Conservation (phyloP, 2,888 invertebrate genomes). For the Harpalus rubripes region DNA sequence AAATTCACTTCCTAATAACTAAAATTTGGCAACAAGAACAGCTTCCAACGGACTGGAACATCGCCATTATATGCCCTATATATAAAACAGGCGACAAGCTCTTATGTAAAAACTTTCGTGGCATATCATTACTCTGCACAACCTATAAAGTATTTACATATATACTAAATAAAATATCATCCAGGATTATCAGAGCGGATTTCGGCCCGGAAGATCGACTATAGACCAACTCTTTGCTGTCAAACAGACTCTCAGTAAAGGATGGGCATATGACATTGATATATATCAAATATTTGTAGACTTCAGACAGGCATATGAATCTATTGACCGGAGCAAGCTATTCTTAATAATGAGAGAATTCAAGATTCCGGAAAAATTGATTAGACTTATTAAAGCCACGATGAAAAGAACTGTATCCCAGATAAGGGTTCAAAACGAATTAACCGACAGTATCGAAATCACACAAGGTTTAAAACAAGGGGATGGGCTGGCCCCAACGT, state of each 20-base stretch:
- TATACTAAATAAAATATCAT: no score
- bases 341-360: background rate
- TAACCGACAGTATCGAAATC: background rate
- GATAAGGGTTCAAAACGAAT: no score
- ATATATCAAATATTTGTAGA: constrained; percentile 13
- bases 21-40: no score
- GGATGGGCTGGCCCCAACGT: constrained; percentile 8
- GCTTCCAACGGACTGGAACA: no score
- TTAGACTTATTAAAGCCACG: no score
- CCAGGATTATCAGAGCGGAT: no score
- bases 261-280: background rate
- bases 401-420: no score
- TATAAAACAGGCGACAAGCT: constrained; percentile 7
- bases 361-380: no score
- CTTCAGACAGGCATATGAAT: constrained; percentile 1
- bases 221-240: constrained; percentile 17
- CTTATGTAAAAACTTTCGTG: constrained; percentile 2
- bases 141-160: no score
- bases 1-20: background rate
- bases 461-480: constrained; percentile 11
- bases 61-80: no score
- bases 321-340: background rate
- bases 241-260: constrained; percentile 6
- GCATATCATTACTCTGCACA: background rate
- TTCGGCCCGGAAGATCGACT: no score